phyloP scores from a whole-genome alignment of 2,888 invertebrate species.

The Lasioglossum morio region DNA sequence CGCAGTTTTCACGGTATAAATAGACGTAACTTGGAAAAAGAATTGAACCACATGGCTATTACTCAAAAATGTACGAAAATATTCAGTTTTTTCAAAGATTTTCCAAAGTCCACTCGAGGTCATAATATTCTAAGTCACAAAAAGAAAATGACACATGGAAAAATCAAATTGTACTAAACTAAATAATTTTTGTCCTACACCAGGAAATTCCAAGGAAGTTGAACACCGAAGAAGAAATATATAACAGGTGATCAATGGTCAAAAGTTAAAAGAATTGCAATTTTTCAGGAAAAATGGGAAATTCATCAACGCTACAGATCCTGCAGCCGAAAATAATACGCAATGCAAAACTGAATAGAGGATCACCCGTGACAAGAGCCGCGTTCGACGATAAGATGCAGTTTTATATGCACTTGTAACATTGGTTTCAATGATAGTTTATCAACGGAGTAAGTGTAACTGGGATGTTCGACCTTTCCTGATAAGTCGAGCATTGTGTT shows the following conservation, averaged over 20 bases:
- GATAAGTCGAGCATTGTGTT: slow-evolving; percentile 78
- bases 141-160: no score
- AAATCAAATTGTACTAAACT: no score
- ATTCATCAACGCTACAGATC: not conserved
- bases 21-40: not conserved
- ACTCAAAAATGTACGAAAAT: not conserved
- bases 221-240: no score
- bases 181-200: no score
- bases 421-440: slow-evolving; percentile 80
- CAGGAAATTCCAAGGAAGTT: no score
- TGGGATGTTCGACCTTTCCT: slow-evolving; percentile 83
- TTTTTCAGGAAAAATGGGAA: not conserved
- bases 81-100: no score
- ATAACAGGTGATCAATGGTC: no score
- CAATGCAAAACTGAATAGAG: not conserved
- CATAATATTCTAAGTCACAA: no score
- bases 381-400: slow-evolving; percentile 45
- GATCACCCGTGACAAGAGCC: not conserved
- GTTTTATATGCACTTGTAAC: slow-evolving; percentile 81
- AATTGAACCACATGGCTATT: not conserved
- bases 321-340: not conserved
- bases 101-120: no score
- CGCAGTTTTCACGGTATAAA: not conserved
- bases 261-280: no score
- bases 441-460: slow-evolving; percentile 80